These are phyloP conservation scores for Tetramorium simillimum DNA, from an alignment of 1,140 invertebrate species.

Conservation along the genomic window DNA sequence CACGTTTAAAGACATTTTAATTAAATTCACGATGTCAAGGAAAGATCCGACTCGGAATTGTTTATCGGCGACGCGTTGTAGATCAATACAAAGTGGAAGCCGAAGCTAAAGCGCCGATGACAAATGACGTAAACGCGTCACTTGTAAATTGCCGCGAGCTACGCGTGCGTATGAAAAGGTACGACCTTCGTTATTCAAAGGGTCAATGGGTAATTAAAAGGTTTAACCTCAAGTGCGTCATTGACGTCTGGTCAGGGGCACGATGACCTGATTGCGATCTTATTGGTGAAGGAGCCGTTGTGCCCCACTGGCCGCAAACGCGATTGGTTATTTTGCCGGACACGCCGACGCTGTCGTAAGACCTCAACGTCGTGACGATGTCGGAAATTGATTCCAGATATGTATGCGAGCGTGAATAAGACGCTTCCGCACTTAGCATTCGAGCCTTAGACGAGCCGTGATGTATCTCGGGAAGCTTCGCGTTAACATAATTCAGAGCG, in stretches of 20 bases:
- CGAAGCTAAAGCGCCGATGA: neutral
- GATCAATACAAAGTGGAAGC: constrained; percentile 7
- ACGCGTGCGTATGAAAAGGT: constrained; percentile 8
- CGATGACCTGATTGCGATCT: constrained; percentile 65
- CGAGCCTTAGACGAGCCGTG: neutral
- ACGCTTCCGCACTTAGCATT: constrained; percentile 25
- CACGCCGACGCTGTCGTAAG: constrained; percentile 26
- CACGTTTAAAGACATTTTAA: neutral
- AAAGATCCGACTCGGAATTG: constrained; percentile 3
- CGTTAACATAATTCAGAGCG: neutral
- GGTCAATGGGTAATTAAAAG: constrained; percentile 76
- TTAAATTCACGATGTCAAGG: constrained; percentile 33
- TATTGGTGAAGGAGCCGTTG: constrained; percentile 56
- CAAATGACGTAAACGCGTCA: constrained; percentile 39
- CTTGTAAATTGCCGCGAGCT: constrained; percentile 16
- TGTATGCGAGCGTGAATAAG: constrained; percentile 24
- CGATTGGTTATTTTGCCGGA: constrained; percentile 54
- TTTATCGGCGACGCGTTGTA: neutral
- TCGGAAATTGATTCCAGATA: constrained; percentile 56
- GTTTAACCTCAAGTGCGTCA: constrained; percentile 76
- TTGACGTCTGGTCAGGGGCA: constrained; percentile 74
- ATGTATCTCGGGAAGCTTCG: neutral
- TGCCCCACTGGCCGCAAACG: constrained; percentile 36
- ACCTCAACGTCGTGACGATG: neutral
- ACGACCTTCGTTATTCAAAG: constrained; percentile 56